Evolutionary conservation across 2,797 vertebrate species (phyloP).

Genomic region (Pampus argenteus): DNA sequence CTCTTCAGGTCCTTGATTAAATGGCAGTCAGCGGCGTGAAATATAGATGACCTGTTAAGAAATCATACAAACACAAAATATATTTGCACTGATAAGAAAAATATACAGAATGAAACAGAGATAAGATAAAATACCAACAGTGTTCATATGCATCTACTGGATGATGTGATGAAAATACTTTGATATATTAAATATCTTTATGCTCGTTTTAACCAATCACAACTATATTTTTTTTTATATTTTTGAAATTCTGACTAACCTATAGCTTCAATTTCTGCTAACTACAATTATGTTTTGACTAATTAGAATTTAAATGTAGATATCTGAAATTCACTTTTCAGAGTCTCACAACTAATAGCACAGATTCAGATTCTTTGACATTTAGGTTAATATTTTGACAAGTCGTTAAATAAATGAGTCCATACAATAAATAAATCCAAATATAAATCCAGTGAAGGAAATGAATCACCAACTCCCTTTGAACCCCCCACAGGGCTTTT

Average conservation of each 20-base stretch:
- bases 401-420: no score
- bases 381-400: no score
- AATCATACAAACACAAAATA: constrained; percentile 9
- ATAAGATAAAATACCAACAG: neutral
- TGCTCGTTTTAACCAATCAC: neutral
- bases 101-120: neutral
- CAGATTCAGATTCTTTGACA: neutral
- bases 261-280: no score
- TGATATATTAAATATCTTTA: neutral
- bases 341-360: neutral
- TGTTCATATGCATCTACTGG: no score
- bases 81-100: neutral
- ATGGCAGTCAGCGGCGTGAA: constrained; percentile 41
- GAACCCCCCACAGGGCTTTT: no score
- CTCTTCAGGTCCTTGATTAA: constrained; percentile 24
- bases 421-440: no score
- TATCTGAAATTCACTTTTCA: neutral
- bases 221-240: no score
- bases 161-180: neutral
- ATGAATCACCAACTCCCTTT: no score
- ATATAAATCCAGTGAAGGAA: no score
- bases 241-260: neutral
- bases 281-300: no score
- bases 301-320: no score
- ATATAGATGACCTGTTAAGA: constrained; percentile 25